A percentile compares a stretch with the other conserved stretches of the same genome.
Conservation (phyloP, 1,140 invertebrate species). For the Cydia amplana region DNA sequence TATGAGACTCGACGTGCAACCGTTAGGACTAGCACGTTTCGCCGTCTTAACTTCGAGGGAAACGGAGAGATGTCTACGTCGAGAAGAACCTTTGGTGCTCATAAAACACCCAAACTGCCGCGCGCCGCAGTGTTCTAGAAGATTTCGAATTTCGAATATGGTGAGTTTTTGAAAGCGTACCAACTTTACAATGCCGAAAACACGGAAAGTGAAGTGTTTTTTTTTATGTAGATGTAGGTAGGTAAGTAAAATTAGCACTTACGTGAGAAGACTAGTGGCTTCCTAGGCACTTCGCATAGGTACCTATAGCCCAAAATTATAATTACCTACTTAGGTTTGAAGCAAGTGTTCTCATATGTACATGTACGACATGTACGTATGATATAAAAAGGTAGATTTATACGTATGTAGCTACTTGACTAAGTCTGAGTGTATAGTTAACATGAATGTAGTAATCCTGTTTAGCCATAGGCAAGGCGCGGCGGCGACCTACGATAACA, state of each 20-base stretch:
- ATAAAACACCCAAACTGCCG: conserved; percentile 41
- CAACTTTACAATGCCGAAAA: conserved; percentile 4
- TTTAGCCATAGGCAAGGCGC: background rate
- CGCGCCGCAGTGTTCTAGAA: conserved; percentile 37
- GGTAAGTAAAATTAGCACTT: too few species aligned
- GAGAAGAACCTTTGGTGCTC: conserved; percentile 36
- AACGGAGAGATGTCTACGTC: conserved; percentile 52
- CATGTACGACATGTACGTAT: too few species aligned
- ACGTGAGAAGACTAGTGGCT: too few species aligned
- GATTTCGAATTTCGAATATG: conserved; percentile 45
- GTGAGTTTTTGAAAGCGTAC: conserved; percentile 46
- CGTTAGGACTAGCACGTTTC: conserved; percentile 42
- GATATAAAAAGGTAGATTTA: too few species aligned
- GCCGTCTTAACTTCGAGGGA: conserved; percentile 53
- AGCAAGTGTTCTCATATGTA: too few species aligned
- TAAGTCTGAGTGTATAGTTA: too few species aligned
- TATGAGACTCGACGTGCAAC: background rate
- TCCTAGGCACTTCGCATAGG: too few species aligned
- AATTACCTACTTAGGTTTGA: too few species aligned
- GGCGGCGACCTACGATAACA: conserved; percentile 10
- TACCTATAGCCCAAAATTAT: too few species aligned
- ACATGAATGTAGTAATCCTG: background rate
- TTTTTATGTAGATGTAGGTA: too few species aligned
- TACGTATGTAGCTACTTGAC: too few species aligned
- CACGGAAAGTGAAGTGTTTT: too few species aligned